phyloP scores from a whole-genome alignment of 2,113 vertebrate genomes.

The Menura novaehollandiae region DNA sequence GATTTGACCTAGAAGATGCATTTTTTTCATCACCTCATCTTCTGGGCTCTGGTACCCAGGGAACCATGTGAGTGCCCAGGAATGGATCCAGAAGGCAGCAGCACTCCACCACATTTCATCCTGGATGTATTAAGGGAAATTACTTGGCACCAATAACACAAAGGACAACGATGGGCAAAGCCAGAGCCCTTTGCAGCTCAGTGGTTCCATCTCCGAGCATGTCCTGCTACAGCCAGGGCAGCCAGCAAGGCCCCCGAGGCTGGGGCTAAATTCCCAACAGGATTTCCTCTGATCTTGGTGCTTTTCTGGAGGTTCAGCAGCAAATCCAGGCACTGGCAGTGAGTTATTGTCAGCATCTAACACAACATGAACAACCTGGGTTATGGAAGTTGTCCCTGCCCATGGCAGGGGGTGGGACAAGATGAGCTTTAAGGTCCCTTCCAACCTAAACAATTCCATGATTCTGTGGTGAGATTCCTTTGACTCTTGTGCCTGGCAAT shows the following conservation, averaged over 20 bases:
- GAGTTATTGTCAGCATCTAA: not conserved
- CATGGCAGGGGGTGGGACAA: not conserved
- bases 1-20: not conserved
- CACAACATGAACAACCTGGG: not conserved
- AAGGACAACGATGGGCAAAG: not conserved
- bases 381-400: not conserved
- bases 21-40: not conserved
- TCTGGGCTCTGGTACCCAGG: not conserved
- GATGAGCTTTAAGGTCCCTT: not conserved
- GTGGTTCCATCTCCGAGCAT: rapidly evolving
- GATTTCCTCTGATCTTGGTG: not conserved
- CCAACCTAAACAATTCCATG: not conserved
- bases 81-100: not conserved
- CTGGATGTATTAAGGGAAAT: not conserved
- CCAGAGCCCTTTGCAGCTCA: not conserved
- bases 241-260: rapidly evolving
- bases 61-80: not conserved
- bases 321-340: not conserved
- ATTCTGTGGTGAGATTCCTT: not conserved
- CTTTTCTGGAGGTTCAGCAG: not conserved
- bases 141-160: rapidly evolving
- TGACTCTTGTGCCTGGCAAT: not conserved
- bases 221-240: not conserved
- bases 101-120: not conserved
- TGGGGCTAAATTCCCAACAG: not conserved